phyloP scores from a whole-genome alignment of 2,888 invertebrate species.

The Agrypnus murinus region DNA sequence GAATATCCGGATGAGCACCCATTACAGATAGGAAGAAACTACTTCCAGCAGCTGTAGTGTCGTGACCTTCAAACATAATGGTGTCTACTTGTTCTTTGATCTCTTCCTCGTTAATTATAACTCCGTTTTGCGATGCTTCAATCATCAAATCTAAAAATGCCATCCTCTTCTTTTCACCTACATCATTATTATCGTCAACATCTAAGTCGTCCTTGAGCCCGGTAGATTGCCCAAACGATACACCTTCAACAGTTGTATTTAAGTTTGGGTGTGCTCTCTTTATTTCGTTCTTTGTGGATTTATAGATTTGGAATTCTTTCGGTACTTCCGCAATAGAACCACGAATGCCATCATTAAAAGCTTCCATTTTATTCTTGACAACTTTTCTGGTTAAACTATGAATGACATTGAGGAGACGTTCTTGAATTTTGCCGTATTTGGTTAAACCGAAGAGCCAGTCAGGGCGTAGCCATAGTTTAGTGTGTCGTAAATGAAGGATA shows the following conservation, averaged over 20 bases:
- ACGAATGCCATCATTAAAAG: constrained; percentile 73
- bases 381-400: constrained; percentile 87
- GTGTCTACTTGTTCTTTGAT: constrained; percentile 91
- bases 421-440: constrained; percentile 83
- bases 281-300: constrained; percentile 54
- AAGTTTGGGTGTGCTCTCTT: too few relatives aligned
- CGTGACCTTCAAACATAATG: constrained; percentile 93
- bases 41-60: constrained; percentile 89
- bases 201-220: constrained; percentile 84
- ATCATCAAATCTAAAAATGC: constrained; percentile 93
- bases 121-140: constrained; percentile 86
- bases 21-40: constrained; percentile 90
- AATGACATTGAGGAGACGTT: constrained; percentile 83
- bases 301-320: constrained; percentile 64
- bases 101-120: constrained; percentile 83
- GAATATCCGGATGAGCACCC: constrained; percentile 87
- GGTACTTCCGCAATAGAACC: constrained; percentile 68
- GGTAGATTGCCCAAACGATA: constrained; percentile 76
- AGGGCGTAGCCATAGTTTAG: constrained; percentile 85
- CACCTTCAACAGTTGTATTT: constrained; percentile 75
- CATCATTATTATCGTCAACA: constrained; percentile 86
- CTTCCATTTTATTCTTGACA: constrained; percentile 77
- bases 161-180: constrained; percentile 87
- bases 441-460: constrained; percentile 86
- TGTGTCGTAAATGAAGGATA: constrained; percentile 87